Conservation (phyloP, 2,797 vertebrate genomes). For the Anguilla obscura region DNA sequence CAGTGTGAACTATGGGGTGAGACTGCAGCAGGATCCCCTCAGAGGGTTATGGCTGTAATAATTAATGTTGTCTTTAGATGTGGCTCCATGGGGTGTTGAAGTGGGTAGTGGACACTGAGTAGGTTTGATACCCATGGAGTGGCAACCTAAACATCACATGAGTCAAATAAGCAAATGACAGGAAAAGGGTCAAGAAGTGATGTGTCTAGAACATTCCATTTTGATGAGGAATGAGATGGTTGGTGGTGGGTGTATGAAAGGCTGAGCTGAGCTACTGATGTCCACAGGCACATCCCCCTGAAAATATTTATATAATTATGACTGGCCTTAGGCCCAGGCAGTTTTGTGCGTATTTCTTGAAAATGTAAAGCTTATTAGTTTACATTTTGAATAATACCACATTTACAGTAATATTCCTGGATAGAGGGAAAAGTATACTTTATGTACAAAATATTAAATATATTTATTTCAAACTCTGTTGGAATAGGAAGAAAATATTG, state of each 20-base stretch:
- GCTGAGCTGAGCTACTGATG: not conserved
- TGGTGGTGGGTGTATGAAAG: not conserved
- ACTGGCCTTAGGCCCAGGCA: not conserved
- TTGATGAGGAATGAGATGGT: not conserved
- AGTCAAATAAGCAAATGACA: conserved; percentile 2
- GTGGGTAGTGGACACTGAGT: conserved; percentile 34
- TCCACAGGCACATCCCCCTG: not conserved
- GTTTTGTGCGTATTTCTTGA: not conserved
- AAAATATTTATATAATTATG: not conserved
- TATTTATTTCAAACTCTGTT: not conserved
- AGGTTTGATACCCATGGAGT: conserved; percentile 38
- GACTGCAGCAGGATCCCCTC: conserved; percentile 50
- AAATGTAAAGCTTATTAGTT: not conserved
- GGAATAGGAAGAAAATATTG: not conserved
- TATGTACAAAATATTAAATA: not conserved
- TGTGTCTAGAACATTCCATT: not conserved
- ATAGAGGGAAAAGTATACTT: not conserved
- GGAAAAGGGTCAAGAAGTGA: not conserved
- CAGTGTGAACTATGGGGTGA: conserved; percentile 53
- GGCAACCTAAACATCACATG: not conserved
- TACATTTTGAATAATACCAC: not conserved
- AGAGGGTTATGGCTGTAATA: conserved; percentile 45
- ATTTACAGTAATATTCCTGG: not conserved
- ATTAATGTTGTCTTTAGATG: conserved; percentile 44
- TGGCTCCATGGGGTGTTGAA: conserved; percentile 21